These are phyloP conservation scores for Drosophila funebris DNA, from an alignment of 1,140 invertebrate species.

Conservation along the genomic window DNA sequence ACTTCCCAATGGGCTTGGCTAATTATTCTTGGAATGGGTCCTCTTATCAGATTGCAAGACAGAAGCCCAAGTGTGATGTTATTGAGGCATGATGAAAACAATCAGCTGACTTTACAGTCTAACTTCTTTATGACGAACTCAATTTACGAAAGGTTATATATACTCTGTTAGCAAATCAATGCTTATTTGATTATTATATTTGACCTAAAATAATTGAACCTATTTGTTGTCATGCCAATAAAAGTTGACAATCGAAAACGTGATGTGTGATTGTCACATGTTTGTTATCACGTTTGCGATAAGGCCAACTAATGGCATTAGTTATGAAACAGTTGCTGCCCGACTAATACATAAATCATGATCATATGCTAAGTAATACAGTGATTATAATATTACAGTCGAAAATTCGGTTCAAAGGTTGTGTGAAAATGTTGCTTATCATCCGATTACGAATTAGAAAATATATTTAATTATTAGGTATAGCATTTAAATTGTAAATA, in stretches of 20 bases:
- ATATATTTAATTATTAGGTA: not conserved
- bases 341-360: conserved; percentile 4
- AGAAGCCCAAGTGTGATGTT: not conserved
- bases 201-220: not conserved
- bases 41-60: not conserved
- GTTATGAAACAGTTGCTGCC: conserved; percentile 1
- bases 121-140: not conserved
- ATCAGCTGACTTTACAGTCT: not conserved
- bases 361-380: not conserved
- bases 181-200: not conserved
- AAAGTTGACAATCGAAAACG: conserved; percentile 17
- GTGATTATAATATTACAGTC: not conserved
- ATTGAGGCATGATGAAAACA: not conserved
- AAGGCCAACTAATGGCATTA: not conserved
- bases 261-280: conserved; percentile 39
- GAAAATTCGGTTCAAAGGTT: not conserved
- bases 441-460: not conserved
- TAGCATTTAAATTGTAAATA: too few species aligned
- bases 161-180: too few species aligned
- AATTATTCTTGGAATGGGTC: conserved; percentile 1
- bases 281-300: conserved; percentile 44
- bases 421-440: not conserved
- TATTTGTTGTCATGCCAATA: conserved; percentile 19
- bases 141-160: too few species aligned
- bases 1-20: not conserved